phyloP scores from a whole-genome alignment of 2,888 invertebrate genomes.

The Andrena fulva region DNA sequence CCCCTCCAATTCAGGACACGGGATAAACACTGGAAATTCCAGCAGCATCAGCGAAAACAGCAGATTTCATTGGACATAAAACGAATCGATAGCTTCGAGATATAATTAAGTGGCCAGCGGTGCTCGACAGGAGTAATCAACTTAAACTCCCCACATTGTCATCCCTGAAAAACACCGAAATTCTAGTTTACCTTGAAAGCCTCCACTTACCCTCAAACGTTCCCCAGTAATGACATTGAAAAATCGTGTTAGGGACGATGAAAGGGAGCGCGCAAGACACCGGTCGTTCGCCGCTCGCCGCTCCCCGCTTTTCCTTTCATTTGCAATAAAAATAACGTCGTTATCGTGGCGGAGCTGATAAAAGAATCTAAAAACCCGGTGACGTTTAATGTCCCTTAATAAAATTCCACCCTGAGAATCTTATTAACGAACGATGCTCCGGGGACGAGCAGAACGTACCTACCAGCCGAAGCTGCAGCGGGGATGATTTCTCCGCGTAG shows the following conservation, averaged over 20 bases:
- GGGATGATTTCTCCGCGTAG: not conserved
- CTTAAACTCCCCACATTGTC: conserved; percentile 50
- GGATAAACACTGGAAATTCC: not conserved
- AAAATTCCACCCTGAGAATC: conserved; percentile 32
- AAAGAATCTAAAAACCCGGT: conserved; percentile 45
- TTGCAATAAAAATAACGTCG: conserved; percentile 69
- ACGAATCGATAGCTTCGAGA: not conserved
- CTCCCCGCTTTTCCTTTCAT: conserved; percentile 63
- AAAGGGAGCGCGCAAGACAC: conserved; percentile 69
- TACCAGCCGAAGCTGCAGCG: no score
- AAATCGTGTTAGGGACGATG: conserved; percentile 76
- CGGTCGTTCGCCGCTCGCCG: conserved; percentile 54
- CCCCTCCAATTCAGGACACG: not conserved
- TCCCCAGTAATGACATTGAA: conserved; percentile 73
- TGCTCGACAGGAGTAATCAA: conserved; percentile 48
- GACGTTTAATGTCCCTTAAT: conserved; percentile 56
- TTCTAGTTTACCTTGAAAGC: conserved; percentile 71
- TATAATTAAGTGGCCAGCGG: not conserved
- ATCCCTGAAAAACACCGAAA: conserved; percentile 66
- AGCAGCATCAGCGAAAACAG: not conserved
- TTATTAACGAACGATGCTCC: conserved; percentile 26
- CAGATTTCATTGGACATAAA: not conserved
- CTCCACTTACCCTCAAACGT: conserved; percentile 69
- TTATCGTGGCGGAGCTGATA: conserved; percentile 43
- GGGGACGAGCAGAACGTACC: not conserved